Evolutionary conservation across 2,888 invertebrate genomes (phyloP), one percentile per base, ranked within the genome.

Genomic region (Torymus texanus): DNA sequence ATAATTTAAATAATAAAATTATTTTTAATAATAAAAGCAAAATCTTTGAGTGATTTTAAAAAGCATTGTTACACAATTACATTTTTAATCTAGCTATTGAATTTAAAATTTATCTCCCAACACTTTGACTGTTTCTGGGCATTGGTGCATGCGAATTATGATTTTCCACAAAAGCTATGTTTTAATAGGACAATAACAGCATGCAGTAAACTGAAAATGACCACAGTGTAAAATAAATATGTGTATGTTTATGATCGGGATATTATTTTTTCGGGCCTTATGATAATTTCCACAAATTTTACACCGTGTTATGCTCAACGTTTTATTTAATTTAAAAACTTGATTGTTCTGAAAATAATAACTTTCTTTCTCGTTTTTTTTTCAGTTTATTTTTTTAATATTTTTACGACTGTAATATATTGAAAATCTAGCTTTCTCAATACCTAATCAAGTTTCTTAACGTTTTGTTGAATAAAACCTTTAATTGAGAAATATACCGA

Each of bases 131-230:
- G 41, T 41, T 41, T 41, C 16, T 55, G 16, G 61, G 16, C 14
- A 55, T 53, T 62, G 65, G 66, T 74, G 63, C 74, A 78, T 78
- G 78, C 74, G 58, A 24, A 68, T 41, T 12, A 63, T 72, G 62
- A 71, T 66, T 70, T 62, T 71, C 51, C 68, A 83, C 82, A 82
- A 84, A 83, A 84, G 85, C 83, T 84, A 83, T 81, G 78, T 82
- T 81, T 70, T 73, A 82, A 82, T 55, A 77, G 81, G 81, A 81
- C 81, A 84, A 83, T 70, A 79, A 75, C 75, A 82, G 78, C 86
- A 86, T 86, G 87, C 86, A 87, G 83, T 83, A 73, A 85, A 85
- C 80, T 82, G 82, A 83, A 85, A 83, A 76, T 83, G 76, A 82
- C 74, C 81, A 84, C 75, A 81, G 83, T 84, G 84, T 83, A 85